phyloP scores from a whole-genome alignment of 1,140 invertebrate genomes.

The Thaumetopoea pityocampa region DNA sequence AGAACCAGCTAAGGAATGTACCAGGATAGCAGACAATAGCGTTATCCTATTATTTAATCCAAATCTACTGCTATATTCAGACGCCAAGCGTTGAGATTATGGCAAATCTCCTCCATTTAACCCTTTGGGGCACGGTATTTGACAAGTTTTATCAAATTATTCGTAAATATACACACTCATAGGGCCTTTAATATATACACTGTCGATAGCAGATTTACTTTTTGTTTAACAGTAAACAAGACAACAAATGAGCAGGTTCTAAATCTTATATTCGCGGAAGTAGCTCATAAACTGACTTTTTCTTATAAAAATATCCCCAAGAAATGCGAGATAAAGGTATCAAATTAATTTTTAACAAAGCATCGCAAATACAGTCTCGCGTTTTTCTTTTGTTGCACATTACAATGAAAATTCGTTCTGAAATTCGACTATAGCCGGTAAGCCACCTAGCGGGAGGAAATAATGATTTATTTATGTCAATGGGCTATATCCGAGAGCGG shows the following conservation, averaged over 20 bases:
- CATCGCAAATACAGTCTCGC: slow-evolving; percentile 45
- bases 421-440: slow-evolving; percentile 44
- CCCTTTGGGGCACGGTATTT: no score
- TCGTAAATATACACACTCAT: no score
- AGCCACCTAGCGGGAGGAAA: slow-evolving; percentile 37
- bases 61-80: no score
- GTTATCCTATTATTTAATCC: no score
- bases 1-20: no score
- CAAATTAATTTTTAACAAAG: slow-evolving; percentile 72
- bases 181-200: no score
- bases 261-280: slow-evolving; percentile 9
- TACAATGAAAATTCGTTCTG: slow-evolving; percentile 67
- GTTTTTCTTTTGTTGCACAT: slow-evolving; percentile 68
- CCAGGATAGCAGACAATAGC: no score
- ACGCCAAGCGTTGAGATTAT: no score
- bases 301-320: slow-evolving; percentile 37
- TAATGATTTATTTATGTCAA: slow-evolving; percentile 75
- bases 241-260: slow-evolving; percentile 10
- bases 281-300: slow-evolving; percentile 17
- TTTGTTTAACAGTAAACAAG: slow-evolving; percentile 6
- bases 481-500: slow-evolving; percentile 48
- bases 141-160: no score
- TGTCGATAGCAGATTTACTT: no score
- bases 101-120: no score
- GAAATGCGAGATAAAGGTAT: slow-evolving; percentile 68